A percentile compares a stretch with the other conserved stretches of the same genome.
Conservation (phyloP, 2,113 vertebrate genomes). For the Hemibagrus wyckioides region DNA sequence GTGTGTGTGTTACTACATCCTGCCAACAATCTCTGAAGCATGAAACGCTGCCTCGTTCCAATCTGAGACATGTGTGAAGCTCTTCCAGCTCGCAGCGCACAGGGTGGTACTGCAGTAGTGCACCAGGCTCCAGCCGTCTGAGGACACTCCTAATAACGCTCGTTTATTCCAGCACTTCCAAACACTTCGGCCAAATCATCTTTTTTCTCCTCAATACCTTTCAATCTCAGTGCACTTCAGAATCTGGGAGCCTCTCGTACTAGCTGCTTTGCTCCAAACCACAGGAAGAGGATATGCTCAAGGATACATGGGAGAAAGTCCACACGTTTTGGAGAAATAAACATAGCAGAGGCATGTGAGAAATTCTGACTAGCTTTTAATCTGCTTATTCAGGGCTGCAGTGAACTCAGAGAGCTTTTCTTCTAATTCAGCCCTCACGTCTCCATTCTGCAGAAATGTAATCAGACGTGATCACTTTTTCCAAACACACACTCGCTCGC, state of each 20-base stretch:
- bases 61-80: not conserved
- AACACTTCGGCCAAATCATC: not conserved
- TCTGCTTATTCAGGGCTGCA: slow-evolving; percentile 10
- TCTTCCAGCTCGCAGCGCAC: slow-evolving; percentile 2
- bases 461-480: not conserved
- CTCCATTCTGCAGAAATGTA: not conserved
- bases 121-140: slow-evolving; percentile 23
- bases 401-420: not conserved
- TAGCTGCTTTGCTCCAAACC: slow-evolving; percentile 2
- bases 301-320: not conserved
- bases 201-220: not conserved
- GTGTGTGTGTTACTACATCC: slow-evolving; percentile 1
- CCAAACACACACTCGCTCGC: not conserved
- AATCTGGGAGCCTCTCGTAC: not conserved
- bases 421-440: slow-evolving; percentile 21
- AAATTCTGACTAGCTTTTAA: slow-evolving; percentile 24
- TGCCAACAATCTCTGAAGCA: slow-evolving; percentile 25
- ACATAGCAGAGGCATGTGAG: slow-evolving; percentile 9
- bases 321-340: slow-evolving; percentile 8
- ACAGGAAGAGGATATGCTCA: slow-evolving; percentile 11
- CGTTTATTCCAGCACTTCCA: not conserved
- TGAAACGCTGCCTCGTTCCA: slow-evolving; percentile 6
- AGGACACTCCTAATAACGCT: not conserved
- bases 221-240: not conserved
- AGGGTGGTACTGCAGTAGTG: slow-evolving; percentile 14